A percentile compares a stretch with the other conserved stretches of the same genome.
These are phyloP conservation scores for Mus musculus DNA, from an alignment of 2,113 vertebrate genomes.

Conservation along the genomic window DNA sequence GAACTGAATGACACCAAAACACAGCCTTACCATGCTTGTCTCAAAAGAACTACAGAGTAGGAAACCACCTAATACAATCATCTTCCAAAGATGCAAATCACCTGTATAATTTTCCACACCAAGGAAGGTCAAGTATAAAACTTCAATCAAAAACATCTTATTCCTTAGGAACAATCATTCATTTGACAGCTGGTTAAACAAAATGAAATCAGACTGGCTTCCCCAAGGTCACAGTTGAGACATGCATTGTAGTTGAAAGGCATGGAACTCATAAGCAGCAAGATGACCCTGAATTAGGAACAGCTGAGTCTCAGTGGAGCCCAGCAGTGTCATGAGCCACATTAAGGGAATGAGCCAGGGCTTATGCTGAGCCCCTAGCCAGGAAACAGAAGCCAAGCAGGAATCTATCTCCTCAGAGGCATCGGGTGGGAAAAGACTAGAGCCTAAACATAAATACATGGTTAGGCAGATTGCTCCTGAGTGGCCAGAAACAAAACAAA, in stretches of 20 bases:
- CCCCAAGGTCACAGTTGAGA: slow-evolving; percentile 28
- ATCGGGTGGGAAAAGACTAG: neutral
- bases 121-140: neutral
- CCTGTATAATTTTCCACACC: neutral
- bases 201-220: neutral
- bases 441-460: neutral
- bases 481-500: slow-evolving; percentile 29
- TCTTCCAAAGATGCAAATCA: slow-evolving; percentile 20
- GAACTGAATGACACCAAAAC: neutral
- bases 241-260: neutral
- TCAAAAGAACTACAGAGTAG: neutral
- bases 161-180: slow-evolving; percentile 35
- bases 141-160: neutral
- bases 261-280: neutral
- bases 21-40: neutral
- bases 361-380: neutral
- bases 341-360: neutral
- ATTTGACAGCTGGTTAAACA: slow-evolving; percentile 21
- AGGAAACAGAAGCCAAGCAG: neutral
- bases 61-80: neutral
- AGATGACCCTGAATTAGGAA: neutral
- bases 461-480: slow-evolving; percentile 19
- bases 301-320: neutral
- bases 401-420: neutral
- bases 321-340: neutral